phyloP scores from a whole-genome alignment of 2,888 invertebrate genomes.

The Oscheius onirici region DNA sequence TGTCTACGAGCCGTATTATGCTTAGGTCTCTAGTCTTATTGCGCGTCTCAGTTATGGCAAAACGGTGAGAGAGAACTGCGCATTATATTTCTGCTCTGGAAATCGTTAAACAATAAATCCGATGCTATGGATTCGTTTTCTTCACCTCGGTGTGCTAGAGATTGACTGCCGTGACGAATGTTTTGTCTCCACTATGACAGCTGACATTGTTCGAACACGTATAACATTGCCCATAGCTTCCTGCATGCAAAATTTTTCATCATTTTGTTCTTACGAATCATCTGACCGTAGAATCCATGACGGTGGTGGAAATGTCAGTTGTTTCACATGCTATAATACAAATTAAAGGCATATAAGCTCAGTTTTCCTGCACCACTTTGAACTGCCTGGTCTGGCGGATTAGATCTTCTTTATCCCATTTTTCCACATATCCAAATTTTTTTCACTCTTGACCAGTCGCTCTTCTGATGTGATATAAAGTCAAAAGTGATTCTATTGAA shows the following conservation, averaged over 20 bases:
- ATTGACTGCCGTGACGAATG: constrained; percentile 30
- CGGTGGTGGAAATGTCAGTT: no score
- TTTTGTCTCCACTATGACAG: constrained; percentile 32
- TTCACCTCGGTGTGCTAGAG: constrained; percentile 8
- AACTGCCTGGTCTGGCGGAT: no score
- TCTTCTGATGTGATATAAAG: neutral
- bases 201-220: constrained; percentile 32
- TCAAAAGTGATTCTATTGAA: constrained; percentile 8
- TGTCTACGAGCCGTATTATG: constrained; percentile 6
- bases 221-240: constrained; percentile 23
- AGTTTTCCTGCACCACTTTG: no score
- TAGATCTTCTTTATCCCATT: no score
- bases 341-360: no score
- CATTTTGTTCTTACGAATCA: neutral
- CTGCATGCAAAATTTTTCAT: neutral
- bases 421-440: neutral
- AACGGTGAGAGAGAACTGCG: no score
- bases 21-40: no score
- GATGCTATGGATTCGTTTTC: neutral
- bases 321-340: no score
- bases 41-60: no score
- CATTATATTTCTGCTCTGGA: no score
- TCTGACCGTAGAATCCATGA: no score
- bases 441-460: neutral
- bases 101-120: no score